A percentile compares a stretch with the other conserved stretches of the same genome.
phyloP scores from a whole-genome alignment of 2,113 vertebrate genomes.

The Psittacula cyanocephala region DNA sequence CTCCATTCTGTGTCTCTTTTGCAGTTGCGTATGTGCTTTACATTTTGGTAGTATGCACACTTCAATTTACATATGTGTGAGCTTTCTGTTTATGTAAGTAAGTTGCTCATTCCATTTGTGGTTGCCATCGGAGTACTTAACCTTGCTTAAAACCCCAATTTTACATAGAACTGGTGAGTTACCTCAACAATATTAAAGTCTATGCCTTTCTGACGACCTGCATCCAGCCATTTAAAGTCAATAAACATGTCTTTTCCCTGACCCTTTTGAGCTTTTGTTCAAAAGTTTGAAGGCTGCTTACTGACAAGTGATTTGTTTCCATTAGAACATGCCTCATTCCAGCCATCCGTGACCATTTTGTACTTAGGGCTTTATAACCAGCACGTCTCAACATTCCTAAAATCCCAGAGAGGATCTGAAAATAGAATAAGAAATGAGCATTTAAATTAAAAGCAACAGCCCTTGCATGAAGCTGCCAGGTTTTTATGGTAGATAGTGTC shows the following conservation, averaged over 20 bases:
- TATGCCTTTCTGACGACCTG: background rate
- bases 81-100: slow-evolving; percentile 20
- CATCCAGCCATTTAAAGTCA: slow-evolving; percentile 31
- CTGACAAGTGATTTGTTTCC: slow-evolving; percentile 73
- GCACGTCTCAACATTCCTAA: slow-evolving; percentile 77
- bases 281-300: slow-evolving; percentile 58
- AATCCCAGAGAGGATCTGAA: slow-evolving; percentile 76
- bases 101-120: background rate
- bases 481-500: slow-evolving; percentile 61
- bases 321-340: slow-evolving; percentile 58
- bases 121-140: slow-evolving; percentile 6
- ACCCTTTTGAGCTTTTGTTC: slow-evolving; percentile 58
- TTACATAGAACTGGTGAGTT: background rate
- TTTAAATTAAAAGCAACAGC: slow-evolving; percentile 76
- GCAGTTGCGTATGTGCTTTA: background rate
- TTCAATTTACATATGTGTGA: background rate
- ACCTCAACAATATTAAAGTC: background rate
- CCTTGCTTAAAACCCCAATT: background rate
- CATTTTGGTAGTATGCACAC: background rate
- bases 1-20: background rate
- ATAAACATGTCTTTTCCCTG: slow-evolving; percentile 48
- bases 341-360: slow-evolving; percentile 66
- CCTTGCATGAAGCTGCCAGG: slow-evolving; percentile 58
- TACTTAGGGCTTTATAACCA: slow-evolving; percentile 65
- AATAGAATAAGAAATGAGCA: slow-evolving; percentile 79